These are phyloP conservation scores for Micromys minutus DNA, from an alignment of 2,113 vertebrate species.

Conservation along the genomic window DNA sequence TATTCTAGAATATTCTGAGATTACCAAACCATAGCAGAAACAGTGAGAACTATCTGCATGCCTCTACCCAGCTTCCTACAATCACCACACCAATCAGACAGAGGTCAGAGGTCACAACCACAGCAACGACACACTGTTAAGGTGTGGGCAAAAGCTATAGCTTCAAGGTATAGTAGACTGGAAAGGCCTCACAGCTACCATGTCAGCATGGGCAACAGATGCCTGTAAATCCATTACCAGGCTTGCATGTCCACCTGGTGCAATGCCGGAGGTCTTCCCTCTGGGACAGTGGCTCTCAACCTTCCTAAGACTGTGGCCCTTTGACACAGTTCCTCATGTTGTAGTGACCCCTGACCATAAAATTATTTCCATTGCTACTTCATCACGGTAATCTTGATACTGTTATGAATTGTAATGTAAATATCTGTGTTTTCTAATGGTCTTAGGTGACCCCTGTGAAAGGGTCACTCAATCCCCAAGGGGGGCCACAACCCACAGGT, in stretches of 20 bases:
- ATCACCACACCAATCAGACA: accelerated
- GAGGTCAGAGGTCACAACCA: background rate
- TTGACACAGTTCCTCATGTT: background rate
- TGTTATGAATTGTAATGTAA: background rate
- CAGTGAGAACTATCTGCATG: background rate
- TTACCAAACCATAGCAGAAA: background rate
- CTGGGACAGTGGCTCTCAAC: background rate
- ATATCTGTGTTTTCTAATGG: background rate
- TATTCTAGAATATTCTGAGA: background rate
- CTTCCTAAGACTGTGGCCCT: background rate
- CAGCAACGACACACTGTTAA: background rate
- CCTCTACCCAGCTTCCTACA: background rate
- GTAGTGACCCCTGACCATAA: background rate
- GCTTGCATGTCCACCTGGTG: accelerated
- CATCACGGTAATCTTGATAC: background rate
- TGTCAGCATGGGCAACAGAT: background rate
- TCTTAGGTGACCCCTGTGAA: background rate
- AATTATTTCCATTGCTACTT: background rate
- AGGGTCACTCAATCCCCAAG: background rate
- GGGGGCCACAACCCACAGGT: background rate
- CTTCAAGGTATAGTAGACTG: constrained; percentile 56
- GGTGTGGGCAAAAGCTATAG: background rate
- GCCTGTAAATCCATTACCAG: background rate
- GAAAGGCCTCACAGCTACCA: constrained; percentile 11
- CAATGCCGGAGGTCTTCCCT: background rate